These are phyloP conservation scores for Tortrix viridana DNA, from an alignment of 2,888 invertebrate genomes.

Conservation along the genomic window DNA sequence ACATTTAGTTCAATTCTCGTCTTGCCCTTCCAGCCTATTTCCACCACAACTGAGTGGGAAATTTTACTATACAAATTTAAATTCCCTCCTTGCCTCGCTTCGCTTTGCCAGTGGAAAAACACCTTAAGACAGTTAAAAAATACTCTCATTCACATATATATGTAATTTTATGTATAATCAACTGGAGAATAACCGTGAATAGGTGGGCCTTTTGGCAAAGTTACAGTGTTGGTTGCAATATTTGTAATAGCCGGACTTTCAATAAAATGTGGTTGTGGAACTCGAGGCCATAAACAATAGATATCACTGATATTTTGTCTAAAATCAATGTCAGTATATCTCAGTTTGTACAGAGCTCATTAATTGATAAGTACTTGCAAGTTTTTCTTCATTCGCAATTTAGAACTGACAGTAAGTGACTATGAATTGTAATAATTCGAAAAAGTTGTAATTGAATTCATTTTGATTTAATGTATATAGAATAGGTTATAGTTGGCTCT, in stretches of 20 bases:
- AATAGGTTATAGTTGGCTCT: constrained; percentile 62
- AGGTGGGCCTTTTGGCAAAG: constrained; percentile 22
- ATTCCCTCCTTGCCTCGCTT: no score
- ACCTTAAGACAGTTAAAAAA: no score
- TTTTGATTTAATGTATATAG: constrained; percentile 58
- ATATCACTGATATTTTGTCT: constrained; percentile 62
- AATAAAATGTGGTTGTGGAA: constrained; percentile 68
- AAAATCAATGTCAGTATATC: constrained; percentile 41
- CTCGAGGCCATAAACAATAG: constrained; percentile 64
- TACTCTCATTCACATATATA: no score
- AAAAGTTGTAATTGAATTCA: constrained; percentile 59
- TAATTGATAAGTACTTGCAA: constrained; percentile 47
- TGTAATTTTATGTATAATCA: no score
- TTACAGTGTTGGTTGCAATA: constrained; percentile 44
- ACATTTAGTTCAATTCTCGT: no score
- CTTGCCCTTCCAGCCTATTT: no score
- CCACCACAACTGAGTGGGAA: no score
- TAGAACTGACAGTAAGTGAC: constrained; percentile 47
- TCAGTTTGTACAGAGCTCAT: constrained; percentile 52
- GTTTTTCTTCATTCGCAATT: constrained; percentile 44
- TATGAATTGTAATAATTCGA: constrained; percentile 46
- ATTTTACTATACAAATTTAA: no score
- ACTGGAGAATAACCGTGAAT: no score
- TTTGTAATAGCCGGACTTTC: constrained; percentile 58
- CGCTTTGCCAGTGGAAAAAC: no score